Percentiles rank a stretch among this genome's conserved stretches.
phyloP scores from a whole-genome alignment of 2,888 invertebrate genomes.

The Steinernema hermaphroditum region DNA sequence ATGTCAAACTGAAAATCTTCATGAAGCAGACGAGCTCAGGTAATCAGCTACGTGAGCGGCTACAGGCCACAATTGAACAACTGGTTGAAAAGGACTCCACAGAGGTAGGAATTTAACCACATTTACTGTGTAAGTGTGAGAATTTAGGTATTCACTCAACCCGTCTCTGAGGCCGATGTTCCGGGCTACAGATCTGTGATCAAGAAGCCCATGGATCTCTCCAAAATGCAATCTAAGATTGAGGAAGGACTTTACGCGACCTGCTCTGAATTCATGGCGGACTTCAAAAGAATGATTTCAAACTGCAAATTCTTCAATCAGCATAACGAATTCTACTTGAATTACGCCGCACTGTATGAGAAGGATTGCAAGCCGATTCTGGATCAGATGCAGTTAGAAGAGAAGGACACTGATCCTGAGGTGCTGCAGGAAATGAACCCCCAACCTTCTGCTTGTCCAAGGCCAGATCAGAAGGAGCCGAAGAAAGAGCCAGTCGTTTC shows the following conservation, averaged over 20 bases:
- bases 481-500: background rate
- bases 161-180: slow-evolving; percentile 70
- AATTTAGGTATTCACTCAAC: slow-evolving; percentile 47
- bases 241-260: slow-evolving; percentile 73
- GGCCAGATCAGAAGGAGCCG: background rate
- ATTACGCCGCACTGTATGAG: background rate
- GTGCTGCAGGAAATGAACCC: slow-evolving; percentile 10
- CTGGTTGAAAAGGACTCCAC: slow-evolving; percentile 38
- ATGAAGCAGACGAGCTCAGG: background rate
- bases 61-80: slow-evolving; percentile 39
- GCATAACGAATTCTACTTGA: slow-evolving; percentile 19
- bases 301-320: slow-evolving; percentile 76
- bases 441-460: background rate
- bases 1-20: background rate
- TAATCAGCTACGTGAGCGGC: slow-evolving; percentile 32
- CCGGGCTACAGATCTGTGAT: slow-evolving; percentile 87
- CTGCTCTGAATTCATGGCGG: slow-evolving; percentile 80
- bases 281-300: slow-evolving; percentile 91
- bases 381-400: background rate
- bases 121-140: background rate
- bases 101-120: background rate
- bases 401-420: background rate
- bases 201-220: slow-evolving; percentile 83
- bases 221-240: slow-evolving; percentile 77
- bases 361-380: background rate